Conservation (phyloP, 2,113 vertebrate genomes). For the Holacanthus passer region DNA sequence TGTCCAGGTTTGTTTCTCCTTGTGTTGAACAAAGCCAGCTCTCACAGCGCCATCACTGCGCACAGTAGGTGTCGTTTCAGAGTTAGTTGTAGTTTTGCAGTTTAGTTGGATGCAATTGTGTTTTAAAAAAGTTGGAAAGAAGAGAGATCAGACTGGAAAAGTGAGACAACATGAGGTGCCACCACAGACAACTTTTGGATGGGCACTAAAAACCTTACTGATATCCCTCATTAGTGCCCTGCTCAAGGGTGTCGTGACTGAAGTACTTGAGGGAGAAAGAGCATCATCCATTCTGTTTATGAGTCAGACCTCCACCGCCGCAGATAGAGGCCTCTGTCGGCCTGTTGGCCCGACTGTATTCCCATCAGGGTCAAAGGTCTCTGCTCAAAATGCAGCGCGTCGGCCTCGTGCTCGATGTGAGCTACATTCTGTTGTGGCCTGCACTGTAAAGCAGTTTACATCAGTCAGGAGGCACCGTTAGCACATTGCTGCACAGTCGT, state of each 20-base stretch:
- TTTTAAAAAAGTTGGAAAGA: neutral
- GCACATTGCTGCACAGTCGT: neutral
- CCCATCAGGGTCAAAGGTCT: slow-evolving; percentile 4
- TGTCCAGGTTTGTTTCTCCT: slow-evolving; percentile 10
- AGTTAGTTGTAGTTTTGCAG: neutral
- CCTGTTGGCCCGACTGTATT: slow-evolving; percentile 1
- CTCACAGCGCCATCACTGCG: slow-evolving; percentile 6
- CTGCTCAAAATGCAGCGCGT: neutral
- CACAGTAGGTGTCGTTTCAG: slow-evolving; percentile 22
- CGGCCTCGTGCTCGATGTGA: neutral
- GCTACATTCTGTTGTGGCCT: neutral
- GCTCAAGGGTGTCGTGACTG: slow-evolving; percentile 4
- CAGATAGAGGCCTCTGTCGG: neutral
- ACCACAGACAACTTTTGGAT: neutral
- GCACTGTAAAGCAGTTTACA: neutral
- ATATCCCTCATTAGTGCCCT: slow-evolving; percentile 12
- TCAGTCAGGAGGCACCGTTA: neutral
- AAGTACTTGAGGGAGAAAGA: slow-evolving; percentile 1
- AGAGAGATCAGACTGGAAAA: neutral
- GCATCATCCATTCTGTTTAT: neutral
- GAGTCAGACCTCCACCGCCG: neutral
- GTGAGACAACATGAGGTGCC: neutral
- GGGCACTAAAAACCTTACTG: neutral
- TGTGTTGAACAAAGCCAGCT: slow-evolving; percentile 20
- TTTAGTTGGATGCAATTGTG: slow-evolving; percentile 8